phyloP scores from a whole-genome alignment of 2,888 invertebrate genomes.

The Tinea trinotella region DNA sequence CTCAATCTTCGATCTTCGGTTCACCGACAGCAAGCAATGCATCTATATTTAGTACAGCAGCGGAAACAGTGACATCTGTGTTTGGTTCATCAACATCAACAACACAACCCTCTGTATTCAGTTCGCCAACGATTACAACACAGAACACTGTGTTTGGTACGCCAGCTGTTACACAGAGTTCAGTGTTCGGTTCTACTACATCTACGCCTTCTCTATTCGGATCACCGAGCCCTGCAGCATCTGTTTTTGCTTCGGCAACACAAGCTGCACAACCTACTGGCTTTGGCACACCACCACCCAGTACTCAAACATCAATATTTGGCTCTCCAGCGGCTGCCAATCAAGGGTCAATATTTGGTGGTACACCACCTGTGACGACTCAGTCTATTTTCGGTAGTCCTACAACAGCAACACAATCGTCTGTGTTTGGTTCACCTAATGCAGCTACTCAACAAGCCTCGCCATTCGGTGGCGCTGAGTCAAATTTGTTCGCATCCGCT shows the following conservation, averaged over 20 bases:
- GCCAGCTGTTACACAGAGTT: neutral
- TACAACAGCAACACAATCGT: constrained; percentile 28
- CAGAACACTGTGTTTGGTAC: constrained; percentile 2
- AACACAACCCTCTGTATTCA: constrained; percentile 21
- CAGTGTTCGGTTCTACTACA: constrained; percentile 7
- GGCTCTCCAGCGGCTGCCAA: constrained; percentile 2
- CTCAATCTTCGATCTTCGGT: constrained; percentile 17
- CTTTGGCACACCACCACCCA: constrained; percentile 8
- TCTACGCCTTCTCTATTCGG: constrained; percentile 12
- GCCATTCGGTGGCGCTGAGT: constrained; percentile 43
- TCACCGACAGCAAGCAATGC: constrained; percentile 14
- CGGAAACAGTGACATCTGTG: constrained; percentile 2
- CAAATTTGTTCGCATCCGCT: constrained; percentile 53
- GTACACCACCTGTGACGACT: neutral
- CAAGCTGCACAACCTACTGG: neutral
- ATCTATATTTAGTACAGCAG: neutral
- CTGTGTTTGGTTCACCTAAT: constrained; percentile 18
- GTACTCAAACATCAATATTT: constrained; percentile 14
- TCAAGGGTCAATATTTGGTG: constrained; percentile 15
- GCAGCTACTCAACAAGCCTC: constrained; percentile 36
- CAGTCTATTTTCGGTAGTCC: constrained; percentile 30
- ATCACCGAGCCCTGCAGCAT: neutral
- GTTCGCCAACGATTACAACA: constrained; percentile 26
- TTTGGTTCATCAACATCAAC: constrained; percentile 18
- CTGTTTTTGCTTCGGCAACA: constrained; percentile 7